Conservation (phyloP, 1,140 invertebrate species). For the Apolygus lucorum region DNA sequence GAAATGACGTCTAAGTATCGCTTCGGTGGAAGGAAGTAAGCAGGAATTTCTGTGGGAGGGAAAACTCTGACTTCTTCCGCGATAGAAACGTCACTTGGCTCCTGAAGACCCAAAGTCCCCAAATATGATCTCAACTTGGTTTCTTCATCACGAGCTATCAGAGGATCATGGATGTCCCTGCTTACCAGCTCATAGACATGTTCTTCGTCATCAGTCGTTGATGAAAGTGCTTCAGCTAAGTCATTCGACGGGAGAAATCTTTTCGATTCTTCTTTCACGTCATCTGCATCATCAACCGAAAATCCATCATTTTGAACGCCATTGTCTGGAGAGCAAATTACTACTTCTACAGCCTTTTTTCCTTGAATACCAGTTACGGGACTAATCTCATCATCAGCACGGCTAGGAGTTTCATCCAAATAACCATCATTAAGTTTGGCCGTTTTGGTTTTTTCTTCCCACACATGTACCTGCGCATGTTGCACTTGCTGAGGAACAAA, state of each 20-base stretch:
- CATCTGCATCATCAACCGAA: background rate
- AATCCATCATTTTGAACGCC: too few species aligned
- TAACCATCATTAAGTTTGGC: too few species aligned
- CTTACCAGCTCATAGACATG: background rate
- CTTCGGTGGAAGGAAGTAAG: constrained; percentile 28
- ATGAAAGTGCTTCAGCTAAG: background rate
- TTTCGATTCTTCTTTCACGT: background rate
- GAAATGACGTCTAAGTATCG: constrained; percentile 35
- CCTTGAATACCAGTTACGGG: too few species aligned
- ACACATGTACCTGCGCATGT: background rate
- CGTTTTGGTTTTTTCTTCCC: background rate
- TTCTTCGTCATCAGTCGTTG: background rate
- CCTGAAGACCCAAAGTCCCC: constrained; percentile 22
- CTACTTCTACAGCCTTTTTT: background rate
- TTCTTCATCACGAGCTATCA: constrained; percentile 26
- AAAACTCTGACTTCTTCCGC: background rate
- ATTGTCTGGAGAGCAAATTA: background rate
- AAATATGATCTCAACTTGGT: constrained; percentile 19
- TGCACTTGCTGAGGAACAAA: too few species aligned
- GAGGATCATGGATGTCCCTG: constrained; percentile 14
- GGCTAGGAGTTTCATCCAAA: too few species aligned
- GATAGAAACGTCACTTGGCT: background rate
- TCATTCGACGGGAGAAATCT: background rate
- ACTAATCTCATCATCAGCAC: too few species aligned
- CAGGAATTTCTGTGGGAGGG: constrained; percentile 4